Evolutionary conservation across 2,113 vertebrate species (phyloP), one percentile per base, ranked within the genome.

Genomic region (Periophthalmodon schlosseri): DNA sequence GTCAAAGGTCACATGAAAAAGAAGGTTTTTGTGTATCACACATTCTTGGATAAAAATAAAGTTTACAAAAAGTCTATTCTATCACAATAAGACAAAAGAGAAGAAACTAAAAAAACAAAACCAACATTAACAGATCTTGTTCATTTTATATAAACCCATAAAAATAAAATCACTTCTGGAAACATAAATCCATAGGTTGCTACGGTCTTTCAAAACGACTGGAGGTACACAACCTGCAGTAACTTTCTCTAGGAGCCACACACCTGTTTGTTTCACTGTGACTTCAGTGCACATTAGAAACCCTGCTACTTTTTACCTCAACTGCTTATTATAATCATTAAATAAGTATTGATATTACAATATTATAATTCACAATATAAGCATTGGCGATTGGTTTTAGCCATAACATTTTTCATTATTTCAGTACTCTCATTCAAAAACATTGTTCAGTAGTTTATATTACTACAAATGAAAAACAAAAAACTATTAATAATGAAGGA

Each of bases 91-190:
- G 2, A 65, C 2, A 39, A 13, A 18, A 39, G 28, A 63, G 28
- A 34, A 36, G 1, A 36, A 65, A 44, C 18, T 18, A 64, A 15
- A 36, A 65, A 65, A 65, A 20, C 18, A 36, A 34, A 24, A 61
- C 58, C 18, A 65, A 20, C 8, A 39, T 44, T 65, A 44, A 65
- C 36, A 44, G 18, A 10, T 9, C 28, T 34, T 63, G 28, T 13
- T 34, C 15, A 7, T 63, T 63, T 63, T 33, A 65, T 65, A 65
- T 44, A 65, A 39, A 65, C 33, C 36, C 63, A 65, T 65, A 44
- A 39, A 39, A 36, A 65, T 65, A 65, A 65, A 65, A 44, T 39
- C 5, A 65, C 44, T 65, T 65, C 20, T 65, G 20, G 3, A 44
- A 34, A 34, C 33, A 16, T 20, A 36, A 39, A n/a, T 11, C 34